Conservation (phyloP, 1,140 invertebrate species). For the Calliopsis andreniformis region DNA sequence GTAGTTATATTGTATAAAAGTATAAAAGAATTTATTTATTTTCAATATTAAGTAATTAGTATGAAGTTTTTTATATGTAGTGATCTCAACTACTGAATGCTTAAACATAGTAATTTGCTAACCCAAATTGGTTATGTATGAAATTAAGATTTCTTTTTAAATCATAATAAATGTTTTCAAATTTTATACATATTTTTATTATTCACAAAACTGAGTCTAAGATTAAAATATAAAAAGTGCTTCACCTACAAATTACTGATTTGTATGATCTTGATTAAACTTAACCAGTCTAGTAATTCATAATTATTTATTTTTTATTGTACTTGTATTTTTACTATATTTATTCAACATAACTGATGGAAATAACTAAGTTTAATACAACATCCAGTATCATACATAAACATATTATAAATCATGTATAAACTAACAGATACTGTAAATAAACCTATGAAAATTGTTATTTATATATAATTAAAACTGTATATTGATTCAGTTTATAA, state of each 20-base stretch:
- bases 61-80: slow-evolving; percentile 20
- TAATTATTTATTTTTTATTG: slow-evolving; percentile 23
- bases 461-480: neutral
- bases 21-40: slow-evolving; percentile 70
- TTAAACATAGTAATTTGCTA: slow-evolving; percentile 30
- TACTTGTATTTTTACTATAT: slow-evolving; percentile 20
- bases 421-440: slow-evolving; percentile 4
- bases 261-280: slow-evolving; percentile 4
- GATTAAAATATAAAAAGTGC: neutral
- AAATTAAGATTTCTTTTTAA: slow-evolving; percentile 28
- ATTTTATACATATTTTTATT: neutral
- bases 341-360: slow-evolving; percentile 22
- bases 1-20: slow-evolving; percentile 68
- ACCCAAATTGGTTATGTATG: neutral
- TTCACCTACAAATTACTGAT: neutral
- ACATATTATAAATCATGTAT: slow-evolving; percentile 26
- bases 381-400: slow-evolving; percentile 20
- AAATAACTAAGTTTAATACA: slow-evolving; percentile 11
- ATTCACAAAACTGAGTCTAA: neutral
- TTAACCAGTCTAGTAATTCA: slow-evolving; percentile 1
- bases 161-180: slow-evolving; percentile 5
- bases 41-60: slow-evolving; percentile 22
- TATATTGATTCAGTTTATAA: slow-evolving; percentile 13
- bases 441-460: slow-evolving; percentile 4
- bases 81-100: slow-evolving; percentile 41